These are phyloP conservation scores for Tenthredo mesomela DNA, from an alignment of 2,888 invertebrate species.

Conservation along the genomic window DNA sequence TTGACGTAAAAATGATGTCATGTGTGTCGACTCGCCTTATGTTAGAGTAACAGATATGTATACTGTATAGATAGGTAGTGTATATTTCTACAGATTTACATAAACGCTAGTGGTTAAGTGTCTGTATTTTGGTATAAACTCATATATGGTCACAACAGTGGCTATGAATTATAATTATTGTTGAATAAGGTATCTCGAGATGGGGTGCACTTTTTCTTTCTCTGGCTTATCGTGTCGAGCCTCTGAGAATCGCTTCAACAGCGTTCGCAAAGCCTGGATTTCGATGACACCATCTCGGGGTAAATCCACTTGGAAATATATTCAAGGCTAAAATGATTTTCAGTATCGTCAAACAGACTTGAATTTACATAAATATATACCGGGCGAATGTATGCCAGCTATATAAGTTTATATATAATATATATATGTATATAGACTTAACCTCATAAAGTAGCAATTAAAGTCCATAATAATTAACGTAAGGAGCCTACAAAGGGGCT, in stretches of 20 bases:
- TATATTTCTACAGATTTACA: not conserved
- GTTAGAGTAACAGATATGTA: not conserved
- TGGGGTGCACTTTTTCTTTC: conserved; percentile 15
- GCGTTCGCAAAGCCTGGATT: conserved; percentile 22
- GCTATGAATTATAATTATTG: conserved; percentile 33
- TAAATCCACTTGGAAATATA: not conserved
- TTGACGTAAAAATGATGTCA: not conserved
- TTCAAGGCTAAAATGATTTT: conserved; percentile 2
- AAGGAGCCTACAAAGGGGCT: conserved; percentile 9
- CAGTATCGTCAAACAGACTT: not conserved
- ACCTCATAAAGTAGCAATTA: conserved; percentile 34
- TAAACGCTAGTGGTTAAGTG: not conserved
- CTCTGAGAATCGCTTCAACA: not conserved
- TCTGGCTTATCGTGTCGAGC: conserved; percentile 4
- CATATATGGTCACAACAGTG: not conserved
- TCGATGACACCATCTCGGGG: conserved; percentile 21
- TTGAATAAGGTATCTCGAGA: not conserved
- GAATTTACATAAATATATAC: not conserved
- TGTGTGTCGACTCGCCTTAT: not conserved
- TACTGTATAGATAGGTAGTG: too few relatives aligned
- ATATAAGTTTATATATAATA: not conserved
- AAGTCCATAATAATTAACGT: conserved; percentile 29
- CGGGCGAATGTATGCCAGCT: not conserved
- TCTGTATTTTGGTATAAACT: not conserved
- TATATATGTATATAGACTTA: not conserved